Evolutionary conservation across 2,888 invertebrate genomes (phyloP).

Genomic region (Sphaerophoria taeniata): DNA sequence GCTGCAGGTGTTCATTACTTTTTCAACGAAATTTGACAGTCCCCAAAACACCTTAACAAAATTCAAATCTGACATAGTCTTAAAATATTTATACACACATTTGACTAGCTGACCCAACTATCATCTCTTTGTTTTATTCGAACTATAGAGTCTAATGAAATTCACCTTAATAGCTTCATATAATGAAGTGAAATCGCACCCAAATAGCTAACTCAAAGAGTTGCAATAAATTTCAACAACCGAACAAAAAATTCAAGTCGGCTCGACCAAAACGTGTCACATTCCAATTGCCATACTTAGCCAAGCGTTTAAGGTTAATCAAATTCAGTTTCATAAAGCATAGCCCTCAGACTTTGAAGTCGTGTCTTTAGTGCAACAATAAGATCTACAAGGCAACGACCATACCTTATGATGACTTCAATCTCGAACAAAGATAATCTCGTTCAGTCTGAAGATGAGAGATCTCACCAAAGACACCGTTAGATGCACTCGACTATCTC

Average conservation of each 20-base stretch:
- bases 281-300: constrained; percentile 67
- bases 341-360: not conserved
- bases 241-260: constrained; percentile 7
- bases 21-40: too few species aligned
- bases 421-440: constrained; percentile 44
- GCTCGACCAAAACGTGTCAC: constrained; percentile 54
- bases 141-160: too few species aligned
- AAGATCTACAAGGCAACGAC: constrained; percentile 16
- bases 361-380: not conserved
- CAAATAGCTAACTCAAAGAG: too few species aligned
- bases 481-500: constrained; percentile 47
- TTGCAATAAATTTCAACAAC: too few species aligned
- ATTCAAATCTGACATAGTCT: too few species aligned
- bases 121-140: too few species aligned
- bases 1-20: too few species aligned
- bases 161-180: too few species aligned
- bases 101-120: too few species aligned
- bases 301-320: constrained; percentile 74
- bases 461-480: constrained; percentile 55
- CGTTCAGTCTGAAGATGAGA: constrained; percentile 42
- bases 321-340: constrained; percentile 71
- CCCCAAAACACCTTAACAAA: too few species aligned
- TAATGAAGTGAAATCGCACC: too few species aligned
- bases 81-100: too few species aligned
- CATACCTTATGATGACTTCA: constrained; percentile 26